Conservation (phyloP, 2,888 invertebrate genomes). For the Heteromyza rotundicornis region DNA sequence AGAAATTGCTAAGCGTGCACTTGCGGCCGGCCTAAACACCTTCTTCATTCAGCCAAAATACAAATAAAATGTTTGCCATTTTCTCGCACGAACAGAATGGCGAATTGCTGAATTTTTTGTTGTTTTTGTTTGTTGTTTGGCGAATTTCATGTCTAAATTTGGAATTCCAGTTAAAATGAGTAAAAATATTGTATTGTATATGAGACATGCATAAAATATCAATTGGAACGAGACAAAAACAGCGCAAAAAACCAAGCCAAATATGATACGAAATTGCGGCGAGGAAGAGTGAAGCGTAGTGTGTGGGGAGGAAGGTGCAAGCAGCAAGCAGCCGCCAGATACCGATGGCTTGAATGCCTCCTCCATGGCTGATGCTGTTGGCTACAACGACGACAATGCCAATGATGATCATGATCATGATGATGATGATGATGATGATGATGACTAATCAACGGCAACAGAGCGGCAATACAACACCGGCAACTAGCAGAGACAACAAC, state of each 20-base stretch:
- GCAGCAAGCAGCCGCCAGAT: too few species aligned
- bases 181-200: too few species aligned
- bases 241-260: not conserved
- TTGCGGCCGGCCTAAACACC: too few species aligned
- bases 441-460: conserved; percentile 4
- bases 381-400: not conserved
- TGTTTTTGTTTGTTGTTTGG: conserved; percentile 2
- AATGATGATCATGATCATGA: too few species aligned
- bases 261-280: not conserved
- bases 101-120: too few species aligned
- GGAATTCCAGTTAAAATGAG: conserved; percentile 15
- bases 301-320: too few species aligned
- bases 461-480: not conserved
- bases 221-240: not conserved
- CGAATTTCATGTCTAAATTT: conserved; percentile 23
- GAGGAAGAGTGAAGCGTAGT: not conserved
- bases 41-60: too few species aligned
- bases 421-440: too few species aligned
- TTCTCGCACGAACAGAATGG: too few species aligned
- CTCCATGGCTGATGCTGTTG: not conserved
- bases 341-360: too few species aligned
- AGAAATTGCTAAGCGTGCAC: too few species aligned
- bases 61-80: too few species aligned
- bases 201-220: conserved; percentile 4
- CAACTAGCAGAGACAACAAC: not conserved